Evolutionary conservation across 1,140 invertebrate species (phyloP).

Genomic region (Latrodectus geometricus): DNA sequence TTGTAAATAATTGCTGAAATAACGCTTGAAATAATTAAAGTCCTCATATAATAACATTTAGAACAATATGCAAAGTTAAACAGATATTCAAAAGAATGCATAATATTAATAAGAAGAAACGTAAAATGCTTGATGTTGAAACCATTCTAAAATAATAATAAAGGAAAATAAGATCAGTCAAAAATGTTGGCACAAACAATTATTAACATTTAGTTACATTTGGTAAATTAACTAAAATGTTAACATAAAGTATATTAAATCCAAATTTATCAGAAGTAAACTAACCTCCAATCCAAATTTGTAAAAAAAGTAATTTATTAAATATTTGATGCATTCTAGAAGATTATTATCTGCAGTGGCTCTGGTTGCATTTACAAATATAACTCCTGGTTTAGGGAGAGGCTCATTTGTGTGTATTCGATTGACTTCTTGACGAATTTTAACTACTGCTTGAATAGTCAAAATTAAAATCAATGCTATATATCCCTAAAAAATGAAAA

Average conservation of each 20-base stretch:
- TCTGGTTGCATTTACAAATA: slow-evolving; percentile 86
- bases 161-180: neutral
- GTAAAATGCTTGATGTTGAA: too few species aligned
- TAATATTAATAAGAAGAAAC: too few species aligned
- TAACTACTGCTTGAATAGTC: slow-evolving; percentile 86
- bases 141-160: neutral
- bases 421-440: slow-evolving; percentile 83
- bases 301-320: slow-evolving; percentile 92
- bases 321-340: slow-evolving; percentile 83
- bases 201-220: neutral
- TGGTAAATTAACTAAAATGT: neutral
- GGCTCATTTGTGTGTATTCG: slow-evolving; percentile 73
- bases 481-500: slow-evolving; percentile 71
- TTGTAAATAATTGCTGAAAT: too few species aligned
- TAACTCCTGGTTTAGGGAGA: slow-evolving; percentile 78
- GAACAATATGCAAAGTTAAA: too few species aligned
- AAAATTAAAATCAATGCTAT: slow-evolving; percentile 81
- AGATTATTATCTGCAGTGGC: slow-evolving; percentile 89
- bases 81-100: too few species aligned
- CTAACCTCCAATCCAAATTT: slow-evolving; percentile 93
- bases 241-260: neutral
- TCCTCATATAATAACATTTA: too few species aligned
- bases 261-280: slow-evolving; percentile 7
- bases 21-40: too few species aligned
- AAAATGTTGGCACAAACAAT: neutral